Base-by-base conservation (phyloP, 2,113 vertebrate species). In the Microcebus jonahi region DNA sequence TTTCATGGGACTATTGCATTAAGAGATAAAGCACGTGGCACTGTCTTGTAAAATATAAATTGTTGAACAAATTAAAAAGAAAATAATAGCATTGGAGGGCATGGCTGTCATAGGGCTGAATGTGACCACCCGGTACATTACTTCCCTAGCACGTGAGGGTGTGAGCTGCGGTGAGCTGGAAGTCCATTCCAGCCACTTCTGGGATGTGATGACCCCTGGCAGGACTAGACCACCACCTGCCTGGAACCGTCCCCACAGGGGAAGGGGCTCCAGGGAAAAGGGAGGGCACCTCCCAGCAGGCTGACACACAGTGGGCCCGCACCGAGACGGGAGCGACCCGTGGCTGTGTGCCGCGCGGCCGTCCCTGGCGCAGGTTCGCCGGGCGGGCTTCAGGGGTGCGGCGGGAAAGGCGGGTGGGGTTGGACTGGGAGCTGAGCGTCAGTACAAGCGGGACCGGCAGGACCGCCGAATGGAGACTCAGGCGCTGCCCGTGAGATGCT, bases 281-380 rank as follows among this genome's bases (percentile, higher is more conserved):
- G 15, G 1, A 31, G 34, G 21, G 25, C 11, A 12, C 25, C 36
- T 48, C 21, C 80, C 17, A 36, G n/a, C 23, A 10, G 4, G 31
- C 76, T 61, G 68, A 79, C 14, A 25, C 55, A 25, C 34, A 23
- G 8, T 50, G 25, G 5, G 17, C 2, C 0, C n/a, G 14, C 39
- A 34, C 48, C 45, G 11, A 34, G 15, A 13, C 57, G 17, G 15
- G 63, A 53, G 77, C 0, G 4, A 17, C 8, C 13, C 21, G 0
- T 9, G n/a, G 23, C 21, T 4, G 29, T 0, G 4, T 23, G 12
- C 3, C 4, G 5, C 36, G 34, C 14, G 8, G 42, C 23, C 0
- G 0, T 36, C 34, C 50, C 27, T 9, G 76, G 7, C 34, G 8
- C 15, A 13, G 17, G 36, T 9, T 84, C 21, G 5, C 5, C 1